Evolutionary conservation across 1,140 invertebrate genomes (phyloP).

Genomic region (Brevipalpus yothersi): DNA sequence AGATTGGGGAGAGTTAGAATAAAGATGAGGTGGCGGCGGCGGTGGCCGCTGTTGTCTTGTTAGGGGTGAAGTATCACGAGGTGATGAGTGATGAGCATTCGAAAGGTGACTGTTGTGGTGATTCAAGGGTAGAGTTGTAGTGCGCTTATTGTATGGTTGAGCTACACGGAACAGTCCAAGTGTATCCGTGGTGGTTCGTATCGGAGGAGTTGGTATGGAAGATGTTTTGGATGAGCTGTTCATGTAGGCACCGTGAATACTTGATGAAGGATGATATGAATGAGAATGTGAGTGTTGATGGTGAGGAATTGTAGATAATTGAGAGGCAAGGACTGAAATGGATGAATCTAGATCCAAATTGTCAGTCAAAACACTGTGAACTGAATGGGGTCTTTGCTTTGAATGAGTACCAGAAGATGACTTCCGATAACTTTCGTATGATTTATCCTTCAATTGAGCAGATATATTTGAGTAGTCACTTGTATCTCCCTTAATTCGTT

Average conservation of each 20-base stretch:
- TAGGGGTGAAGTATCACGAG: neutral
- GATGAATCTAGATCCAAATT: neutral
- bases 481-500: neutral
- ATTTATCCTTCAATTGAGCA: slow-evolving; percentile 14
- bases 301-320: neutral
- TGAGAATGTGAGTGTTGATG: neutral
- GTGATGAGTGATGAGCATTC: neutral
- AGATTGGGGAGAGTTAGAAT: neutral
- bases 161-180: neutral
- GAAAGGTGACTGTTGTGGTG: neutral
- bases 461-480: slow-evolving; percentile 16
- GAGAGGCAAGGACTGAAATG: slow-evolving; percentile 6
- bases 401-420: neutral
- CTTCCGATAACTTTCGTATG: too few relatives aligned
- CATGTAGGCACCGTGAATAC: neutral
- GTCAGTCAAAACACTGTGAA: slow-evolving; percentile 1
- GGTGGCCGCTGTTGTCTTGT: neutral
- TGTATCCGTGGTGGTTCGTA: neutral
- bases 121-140: neutral
- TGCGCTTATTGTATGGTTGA: neutral
- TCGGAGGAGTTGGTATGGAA: neutral
- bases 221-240: neutral
- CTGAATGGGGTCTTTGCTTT: neutral
- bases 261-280: neutral
- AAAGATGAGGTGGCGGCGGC: neutral